Base-by-base conservation (phyloP, 2,113 vertebrate genomes). In the Varanus salvator region DNA sequence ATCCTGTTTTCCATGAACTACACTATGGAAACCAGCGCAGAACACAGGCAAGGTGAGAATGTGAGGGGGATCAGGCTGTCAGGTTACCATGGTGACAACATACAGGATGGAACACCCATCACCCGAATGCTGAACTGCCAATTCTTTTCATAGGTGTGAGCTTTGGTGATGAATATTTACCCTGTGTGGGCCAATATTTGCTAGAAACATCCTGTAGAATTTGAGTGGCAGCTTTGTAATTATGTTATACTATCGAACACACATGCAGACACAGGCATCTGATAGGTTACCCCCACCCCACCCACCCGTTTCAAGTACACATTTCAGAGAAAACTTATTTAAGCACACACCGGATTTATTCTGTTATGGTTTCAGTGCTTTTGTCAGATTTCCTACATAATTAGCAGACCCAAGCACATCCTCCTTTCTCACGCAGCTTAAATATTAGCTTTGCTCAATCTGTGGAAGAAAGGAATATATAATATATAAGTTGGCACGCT, bases 31-130 rank as follows among this genome's bases (percentile, higher is more conserved):
- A 89, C 69, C 52, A 78, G 87, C 50, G 74, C 50, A 89, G 84
- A 91, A 92, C 90, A 86, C 75, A 74, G 57, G 81, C 87, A 92
- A 88, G 87, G 54, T 91, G 87, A 89, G 84, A 87, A 38, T 3
- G 74, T 84, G 89, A 76, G 80, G 71, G 81, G 82, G 15, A 89
- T 38, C 27, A 57, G 89, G 84, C 81, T 77, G 87, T 87, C 69
- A 57, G 8, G 83, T 93, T 92, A 66, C 86, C 48, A 84, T 74
- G 75, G 66, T 66, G 78, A 81, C 84, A 83, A 50, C 27, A 78
- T 90, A 85, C 90, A 68, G 84, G 87, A 81, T 76, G 80, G 89
- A 87, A 87, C 81, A 27, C 34, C 76, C 91, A 84, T 85, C 81
- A 64, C 52, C 54, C 68, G 60, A 34, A 38, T 60, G 34, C 91